These are phyloP conservation scores for Chrysodeixis includens DNA, from an alignment of 2,888 invertebrate genomes.

Conservation along the genomic window DNA sequence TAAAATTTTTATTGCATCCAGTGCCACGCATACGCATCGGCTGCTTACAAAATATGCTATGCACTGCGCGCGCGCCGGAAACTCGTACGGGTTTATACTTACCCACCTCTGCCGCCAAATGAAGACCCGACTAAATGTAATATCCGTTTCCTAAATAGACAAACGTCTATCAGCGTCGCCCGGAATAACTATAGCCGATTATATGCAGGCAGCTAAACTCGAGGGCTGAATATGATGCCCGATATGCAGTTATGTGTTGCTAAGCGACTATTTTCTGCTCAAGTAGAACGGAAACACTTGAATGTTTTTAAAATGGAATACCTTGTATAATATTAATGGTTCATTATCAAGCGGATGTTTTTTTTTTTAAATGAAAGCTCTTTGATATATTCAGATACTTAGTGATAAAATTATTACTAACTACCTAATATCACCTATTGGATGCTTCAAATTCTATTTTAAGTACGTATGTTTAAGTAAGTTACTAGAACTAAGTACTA, in stretches of 20 bases:
- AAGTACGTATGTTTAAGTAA: too few species aligned
- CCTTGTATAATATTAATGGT: slow-evolving; percentile 30
- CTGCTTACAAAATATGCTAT: slow-evolving; percentile 86
- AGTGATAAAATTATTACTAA: neutral
- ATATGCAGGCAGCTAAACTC: slow-evolving; percentile 73
- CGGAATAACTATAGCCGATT: slow-evolving; percentile 87
- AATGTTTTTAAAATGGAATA: slow-evolving; percentile 49
- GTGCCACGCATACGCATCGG: slow-evolving; percentile 78
- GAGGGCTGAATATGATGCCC: slow-evolving; percentile 64
- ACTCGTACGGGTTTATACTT: slow-evolving; percentile 85
- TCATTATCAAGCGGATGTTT: slow-evolving; percentile 5
- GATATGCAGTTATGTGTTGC: slow-evolving; percentile 60
- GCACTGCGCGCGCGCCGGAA: slow-evolving; percentile 85
- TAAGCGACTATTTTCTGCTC: slow-evolving; percentile 62
- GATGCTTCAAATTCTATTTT: neutral
- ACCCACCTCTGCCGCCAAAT: slow-evolving; percentile 88
- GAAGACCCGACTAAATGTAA: slow-evolving; percentile 88
- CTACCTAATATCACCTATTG: neutral
- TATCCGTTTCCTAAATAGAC: slow-evolving; percentile 90
- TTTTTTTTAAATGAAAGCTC: neutral
- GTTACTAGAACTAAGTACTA: neutral
- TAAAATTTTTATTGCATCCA: slow-evolving; percentile 82
- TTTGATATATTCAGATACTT: neutral
- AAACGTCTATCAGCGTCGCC: slow-evolving; percentile 87
- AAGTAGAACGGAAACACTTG: slow-evolving; percentile 61